Base-by-base conservation (phyloP, 2,888 invertebrate species). In the Panzeria rudis region DNA sequence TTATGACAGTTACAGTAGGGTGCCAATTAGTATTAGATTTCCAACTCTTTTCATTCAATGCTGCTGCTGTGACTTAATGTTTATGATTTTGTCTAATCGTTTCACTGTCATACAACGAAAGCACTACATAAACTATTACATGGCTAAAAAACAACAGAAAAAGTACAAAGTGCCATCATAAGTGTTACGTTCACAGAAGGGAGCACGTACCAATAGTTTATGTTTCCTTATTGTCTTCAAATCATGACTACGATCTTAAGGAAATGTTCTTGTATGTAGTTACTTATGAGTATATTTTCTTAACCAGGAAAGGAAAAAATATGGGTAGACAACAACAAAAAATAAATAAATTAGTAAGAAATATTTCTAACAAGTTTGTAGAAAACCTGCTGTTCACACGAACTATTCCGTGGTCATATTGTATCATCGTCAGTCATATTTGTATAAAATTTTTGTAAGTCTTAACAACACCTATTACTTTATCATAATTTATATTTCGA, bases 1-100 rank as follows among this genome's bases (percentile, higher is more conserved):
- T 87, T 89, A 87, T 89, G 89, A 89, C 89, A 89, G 88, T 83
- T 87, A 85, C 89, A 88, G 89, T 89, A 88, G 89, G 89, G 89
- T 88, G 89, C 89, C 89, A 89, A 89, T 89, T 89, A 89, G 89
- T 88, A 87, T 87, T 87, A 84, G 82, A 87, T 88, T 88, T 88
- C 86, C 85, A 85, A 86, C 86, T 76, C 75, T 84, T 86, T 84
- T 64, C 56, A 1, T 52, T 72, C 38, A 81, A 59, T 79, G 44
- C 9, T 81, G 73, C 23, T 81, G 75, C 76, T 83, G 69, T 86
- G 83, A 80, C 83, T 82, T 78, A 85, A 82, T 85, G 82, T 85
- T 82, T 85, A 82, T 85, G 85, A 78, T 78, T 85, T 82, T 85
- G 77, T 82, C 85, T 78, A 85, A 85, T 82, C 77, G 85, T 75